These are phyloP conservation scores for Meliscaeva auricollis DNA, from an alignment of 2,888 invertebrate genomes.

Conservation along the genomic window DNA sequence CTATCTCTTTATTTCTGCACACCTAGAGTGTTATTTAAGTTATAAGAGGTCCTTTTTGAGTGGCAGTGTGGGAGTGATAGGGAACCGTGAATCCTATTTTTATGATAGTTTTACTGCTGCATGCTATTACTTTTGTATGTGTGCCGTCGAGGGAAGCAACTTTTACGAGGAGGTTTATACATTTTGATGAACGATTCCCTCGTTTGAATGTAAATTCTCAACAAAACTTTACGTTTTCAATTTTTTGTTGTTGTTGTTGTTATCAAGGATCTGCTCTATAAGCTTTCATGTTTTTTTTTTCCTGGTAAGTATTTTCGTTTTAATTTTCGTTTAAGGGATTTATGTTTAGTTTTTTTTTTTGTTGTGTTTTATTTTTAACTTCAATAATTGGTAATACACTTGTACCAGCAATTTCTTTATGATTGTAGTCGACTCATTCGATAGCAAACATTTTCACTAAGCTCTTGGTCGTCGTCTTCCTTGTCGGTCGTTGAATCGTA, in stretches of 20 bases:
- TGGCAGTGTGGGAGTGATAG: neutral
- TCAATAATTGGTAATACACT: neutral
- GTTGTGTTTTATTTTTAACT: neutral
- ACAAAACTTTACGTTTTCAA: slow-evolving; percentile 34
- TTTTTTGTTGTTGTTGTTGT: neutral
- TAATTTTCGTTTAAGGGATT: slow-evolving; percentile 1
- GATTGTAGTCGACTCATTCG: slow-evolving; percentile 66
- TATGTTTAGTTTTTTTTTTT: neutral
- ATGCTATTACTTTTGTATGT: slow-evolving; percentile 7
- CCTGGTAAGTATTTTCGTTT: slow-evolving; percentile 1
- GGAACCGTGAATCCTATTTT: slow-evolving; percentile 44
- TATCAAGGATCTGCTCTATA: neutral
- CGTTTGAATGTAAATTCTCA: slow-evolving; percentile 34
- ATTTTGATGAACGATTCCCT: slow-evolving; percentile 69
- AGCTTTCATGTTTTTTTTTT: neutral
- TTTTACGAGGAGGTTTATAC: slow-evolving; percentile 1
- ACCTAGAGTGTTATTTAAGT: slow-evolving; percentile 27
- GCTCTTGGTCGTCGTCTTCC: slow-evolving; percentile 51
- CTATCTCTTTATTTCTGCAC: too few species aligned
- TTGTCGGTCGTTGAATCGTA: slow-evolving; percentile 53
- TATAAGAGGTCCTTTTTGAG: slow-evolving; percentile 27
- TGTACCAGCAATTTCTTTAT: slow-evolving; percentile 19
- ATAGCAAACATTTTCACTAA: slow-evolving; percentile 70
- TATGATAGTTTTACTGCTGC: slow-evolving; percentile 70
- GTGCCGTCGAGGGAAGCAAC: slow-evolving; percentile 3